phyloP scores from a whole-genome alignment of 2,797 vertebrate species.

The Cuniculus paca region DNA sequence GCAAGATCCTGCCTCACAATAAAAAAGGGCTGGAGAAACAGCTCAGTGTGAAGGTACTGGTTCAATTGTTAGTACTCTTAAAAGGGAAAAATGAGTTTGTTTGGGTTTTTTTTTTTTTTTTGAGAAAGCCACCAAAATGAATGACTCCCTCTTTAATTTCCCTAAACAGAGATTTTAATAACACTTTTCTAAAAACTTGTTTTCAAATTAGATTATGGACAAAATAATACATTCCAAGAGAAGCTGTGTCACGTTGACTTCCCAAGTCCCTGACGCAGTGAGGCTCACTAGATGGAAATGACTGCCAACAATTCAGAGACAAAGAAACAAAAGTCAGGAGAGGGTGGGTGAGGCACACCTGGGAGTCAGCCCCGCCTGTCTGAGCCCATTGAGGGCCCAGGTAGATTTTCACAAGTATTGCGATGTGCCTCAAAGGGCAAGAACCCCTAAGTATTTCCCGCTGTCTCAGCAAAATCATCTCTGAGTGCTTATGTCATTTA shows the following conservation, averaged over 20 bases:
- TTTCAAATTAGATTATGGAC: neutral
- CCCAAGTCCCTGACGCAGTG: neutral
- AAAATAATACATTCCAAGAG: neutral
- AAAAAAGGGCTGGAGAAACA: neutral
- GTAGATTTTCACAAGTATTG: neutral
- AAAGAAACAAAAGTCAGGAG: neutral
- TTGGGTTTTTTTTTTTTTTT: too few relatives aligned
- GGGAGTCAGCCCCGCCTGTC: neutral
- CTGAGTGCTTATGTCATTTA: slow-evolving; percentile 42
- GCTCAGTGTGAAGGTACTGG: neutral
- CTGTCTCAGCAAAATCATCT: slow-evolving; percentile 52
- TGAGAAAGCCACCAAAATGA: slow-evolving; percentile 36
- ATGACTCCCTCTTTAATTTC: slow-evolving; percentile 9
- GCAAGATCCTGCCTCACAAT: neutral
- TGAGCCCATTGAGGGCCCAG: neutral
- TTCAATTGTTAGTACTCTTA: neutral
- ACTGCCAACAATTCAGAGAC: neutral
- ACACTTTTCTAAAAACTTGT: neutral
- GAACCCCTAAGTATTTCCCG: slow-evolving; percentile 2
- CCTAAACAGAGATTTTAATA: slow-evolving; percentile 11
- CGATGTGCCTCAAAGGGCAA: neutral
- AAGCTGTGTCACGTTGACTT: neutral
- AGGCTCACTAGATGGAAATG: neutral
- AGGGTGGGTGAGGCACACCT: neutral
- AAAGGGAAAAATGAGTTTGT: neutral